Base-by-base conservation (phyloP, 2,797 vertebrate species). In the Botia almorhae region DNA sequence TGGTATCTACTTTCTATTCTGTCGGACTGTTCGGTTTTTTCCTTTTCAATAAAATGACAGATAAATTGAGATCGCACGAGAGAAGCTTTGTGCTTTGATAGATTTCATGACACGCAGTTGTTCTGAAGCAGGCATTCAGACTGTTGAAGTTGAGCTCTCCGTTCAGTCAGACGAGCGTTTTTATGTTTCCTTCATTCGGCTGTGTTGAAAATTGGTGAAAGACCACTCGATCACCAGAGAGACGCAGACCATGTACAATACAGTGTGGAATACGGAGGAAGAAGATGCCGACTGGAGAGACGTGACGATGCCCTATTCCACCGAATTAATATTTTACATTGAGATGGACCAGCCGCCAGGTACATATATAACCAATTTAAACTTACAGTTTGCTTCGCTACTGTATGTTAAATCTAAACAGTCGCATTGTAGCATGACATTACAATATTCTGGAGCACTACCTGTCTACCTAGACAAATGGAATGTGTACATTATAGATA, bases 321-420 rank as follows among this genome's bases (percentile, higher is more conserved):
- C 97, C 39, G 97, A 99, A 92, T 93, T 98, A 74, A 99, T 99
- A 79, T 99, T 98, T 90, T 99, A 99, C 86, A 97, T 99, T 91
- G 97, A 99, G 84, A 98, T 99, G 97, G 97, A 99, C 92, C 93
- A 93, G 3, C 96, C 96, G 81, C 96, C 97, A 96, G 97, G 96
- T 98, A 95, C 65, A 72, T 63, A 74, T 21, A 13, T 16, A n/a
- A 71, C 48, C 11, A 2, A 11, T 73, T 19, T 73, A 43, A 65
- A 43, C 29, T 55, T 64, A 53, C 36, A 58, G 1, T 19, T 26
- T 17, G 26, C 14, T 36, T 64, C 36, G 16, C 6, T 33, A 65
- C 33, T 63, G 7, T 17, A 8, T 0, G 16, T 17, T n/a, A 3
- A 16, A 69, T 50, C 13, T 56, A 11, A 19, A 29, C 26, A 29